Conservation (phyloP, 1,140 invertebrate species). For the Drosophila sechellia region DNA sequence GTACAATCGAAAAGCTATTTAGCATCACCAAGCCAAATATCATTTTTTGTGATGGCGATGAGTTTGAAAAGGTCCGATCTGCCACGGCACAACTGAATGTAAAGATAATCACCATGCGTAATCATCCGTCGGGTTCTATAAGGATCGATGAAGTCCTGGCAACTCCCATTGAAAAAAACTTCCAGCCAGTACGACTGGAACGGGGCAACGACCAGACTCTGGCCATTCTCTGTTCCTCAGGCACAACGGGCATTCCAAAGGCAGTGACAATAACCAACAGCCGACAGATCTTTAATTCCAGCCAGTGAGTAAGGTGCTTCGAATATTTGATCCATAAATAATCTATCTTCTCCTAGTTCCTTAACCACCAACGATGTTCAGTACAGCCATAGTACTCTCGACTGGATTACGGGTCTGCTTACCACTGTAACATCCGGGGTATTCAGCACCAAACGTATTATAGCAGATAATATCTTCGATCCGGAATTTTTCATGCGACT, state of each 20-base stretch:
- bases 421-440: constrained; percentile 47
- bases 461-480: constrained; percentile 59
- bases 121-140: constrained; percentile 40
- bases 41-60: constrained; percentile 74
- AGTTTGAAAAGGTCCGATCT: constrained; percentile 48
- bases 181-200: constrained; percentile 43
- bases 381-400: constrained; percentile 56
- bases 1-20: constrained; percentile 54
- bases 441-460: constrained; percentile 59
- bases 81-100: constrained; percentile 38
- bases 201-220: constrained; percentile 57
- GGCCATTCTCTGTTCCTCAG: constrained; percentile 86
- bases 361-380: constrained; percentile 58
- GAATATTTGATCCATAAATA: no score
- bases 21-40: constrained; percentile 59
- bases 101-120: constrained; percentile 61
- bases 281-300: constrained; percentile 30
- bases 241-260: constrained; percentile 91
- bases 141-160: constrained; percentile 44
- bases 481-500: constrained; percentile 37
- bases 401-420: constrained; percentile 67
- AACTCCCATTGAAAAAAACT: constrained; percentile 42
- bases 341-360: constrained; percentile 3
- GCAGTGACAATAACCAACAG: constrained; percentile 89
- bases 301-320: constrained; percentile 24